phyloP scores from a whole-genome alignment of 1,140 invertebrate species.

The Tetramorium simillimum region DNA sequence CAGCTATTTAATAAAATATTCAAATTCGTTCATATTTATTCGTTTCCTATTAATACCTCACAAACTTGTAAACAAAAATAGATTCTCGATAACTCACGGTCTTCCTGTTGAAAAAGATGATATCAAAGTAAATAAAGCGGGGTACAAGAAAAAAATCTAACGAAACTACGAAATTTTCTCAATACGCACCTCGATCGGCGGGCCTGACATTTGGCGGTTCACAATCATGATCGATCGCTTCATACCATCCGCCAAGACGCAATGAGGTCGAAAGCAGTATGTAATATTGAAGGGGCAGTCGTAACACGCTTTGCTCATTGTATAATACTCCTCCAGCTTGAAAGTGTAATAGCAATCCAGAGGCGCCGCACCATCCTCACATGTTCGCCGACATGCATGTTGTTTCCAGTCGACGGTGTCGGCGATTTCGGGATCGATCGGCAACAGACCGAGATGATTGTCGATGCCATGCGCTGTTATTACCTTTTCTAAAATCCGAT shows the following conservation, averaged over 20 bases:
- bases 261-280: slow-evolving; percentile 92
- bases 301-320: slow-evolving; percentile 95
- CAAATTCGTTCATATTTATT: not conserved
- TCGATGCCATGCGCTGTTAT: slow-evolving; percentile 12
- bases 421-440: slow-evolving; percentile 40
- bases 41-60: too few relatives aligned
- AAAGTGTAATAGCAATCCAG: slow-evolving; percentile 91
- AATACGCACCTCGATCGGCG: slow-evolving; percentile 90
- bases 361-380: slow-evolving; percentile 85
- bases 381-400: slow-evolving; percentile 86
- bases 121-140: not conserved
- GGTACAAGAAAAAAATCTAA: not conserved
- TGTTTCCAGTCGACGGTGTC: slow-evolving; percentile 62
- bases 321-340: slow-evolving; percentile 91
- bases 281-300: slow-evolving; percentile 91
- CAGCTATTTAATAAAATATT: not conserved
- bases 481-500: slow-evolving; percentile 39
- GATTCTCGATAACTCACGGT: not conserved
- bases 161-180: not conserved
- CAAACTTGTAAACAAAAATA: not conserved
- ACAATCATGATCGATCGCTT: slow-evolving; percentile 90
- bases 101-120: not conserved
- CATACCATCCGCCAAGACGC: slow-evolving; percentile 93
- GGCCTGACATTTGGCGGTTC: slow-evolving; percentile 95
- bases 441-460: slow-evolving; percentile 27